Evolutionary conservation across 2,797 vertebrate species (phyloP).

Genomic region (Cetoscarus ocellatus): DNA sequence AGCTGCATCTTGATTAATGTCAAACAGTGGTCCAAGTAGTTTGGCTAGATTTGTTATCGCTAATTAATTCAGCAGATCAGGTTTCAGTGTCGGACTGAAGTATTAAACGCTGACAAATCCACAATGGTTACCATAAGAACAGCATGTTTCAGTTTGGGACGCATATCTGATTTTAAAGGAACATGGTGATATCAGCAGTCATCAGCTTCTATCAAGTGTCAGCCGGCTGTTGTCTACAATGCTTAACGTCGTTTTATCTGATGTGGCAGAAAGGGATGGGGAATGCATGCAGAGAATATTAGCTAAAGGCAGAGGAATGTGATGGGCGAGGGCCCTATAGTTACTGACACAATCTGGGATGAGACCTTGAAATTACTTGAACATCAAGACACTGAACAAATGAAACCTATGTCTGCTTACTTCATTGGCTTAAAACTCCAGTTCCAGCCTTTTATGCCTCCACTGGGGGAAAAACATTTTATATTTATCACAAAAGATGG

Average conservation of each 20-base stretch:
- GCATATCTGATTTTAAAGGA: slow-evolving; percentile 24
- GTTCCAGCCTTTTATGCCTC: no score
- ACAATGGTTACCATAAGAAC: slow-evolving; percentile 14
- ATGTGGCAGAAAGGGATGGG: slow-evolving; percentile 37
- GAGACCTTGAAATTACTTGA: slow-evolving; percentile 1
- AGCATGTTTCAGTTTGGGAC: slow-evolving; percentile 40
- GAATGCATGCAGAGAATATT: slow-evolving; percentile 29
- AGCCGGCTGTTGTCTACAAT: slow-evolving; percentile 16
- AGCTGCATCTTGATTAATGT: slow-evolving; percentile 48
- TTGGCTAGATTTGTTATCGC: slow-evolving; percentile 46
- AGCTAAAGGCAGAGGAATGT: slow-evolving; percentile 52
- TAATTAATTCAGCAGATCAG: slow-evolving; percentile 59
- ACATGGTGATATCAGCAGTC: slow-evolving; percentile 35
- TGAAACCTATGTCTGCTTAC: no score
- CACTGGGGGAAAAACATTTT: no score
- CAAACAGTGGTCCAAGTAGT: slow-evolving; percentile 62
- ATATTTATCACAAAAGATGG: no score
- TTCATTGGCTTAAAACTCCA: no score
- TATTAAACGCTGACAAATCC: slow-evolving; percentile 45
- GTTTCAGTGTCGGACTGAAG: slow-evolving; percentile 55
- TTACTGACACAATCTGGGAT: slow-evolving; percentile 10
- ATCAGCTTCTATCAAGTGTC: slow-evolving; percentile 35
- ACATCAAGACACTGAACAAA: neutral
- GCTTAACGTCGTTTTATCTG: slow-evolving; percentile 39
- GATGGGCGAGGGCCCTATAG: slow-evolving; percentile 21